phyloP scores from a whole-genome alignment of 2,888 invertebrate genomes.

The Erpobdella octoculata region DNA sequence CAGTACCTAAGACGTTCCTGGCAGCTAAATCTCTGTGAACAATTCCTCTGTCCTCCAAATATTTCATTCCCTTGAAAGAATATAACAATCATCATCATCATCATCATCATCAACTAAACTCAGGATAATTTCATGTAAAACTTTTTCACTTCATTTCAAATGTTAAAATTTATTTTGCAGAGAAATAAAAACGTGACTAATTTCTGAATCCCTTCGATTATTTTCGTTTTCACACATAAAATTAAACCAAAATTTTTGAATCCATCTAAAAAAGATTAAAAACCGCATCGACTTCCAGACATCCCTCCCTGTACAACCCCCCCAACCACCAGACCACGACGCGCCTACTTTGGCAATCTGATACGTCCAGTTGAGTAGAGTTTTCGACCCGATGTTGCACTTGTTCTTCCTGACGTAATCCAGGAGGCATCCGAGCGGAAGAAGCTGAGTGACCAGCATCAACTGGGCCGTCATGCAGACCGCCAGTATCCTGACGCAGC shows the following conservation, averaged over 20 bases:
- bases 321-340: too few species aligned
- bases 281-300: too few species aligned
- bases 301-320: too few species aligned
- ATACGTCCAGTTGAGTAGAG: slow-evolving; percentile 89
- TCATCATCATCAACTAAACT: too few species aligned
- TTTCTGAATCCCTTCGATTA: too few species aligned
- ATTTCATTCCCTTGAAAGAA: slow-evolving; percentile 73
- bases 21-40: slow-evolving; percentile 95
- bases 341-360: slow-evolving; percentile 75
- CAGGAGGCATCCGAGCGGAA: slow-evolving; percentile 89
- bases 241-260: too few species aligned
- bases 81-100: too few species aligned
- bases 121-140: background rate
- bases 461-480: slow-evolving; percentile 85
- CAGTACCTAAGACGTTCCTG: slow-evolving; percentile 71
- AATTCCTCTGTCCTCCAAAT: slow-evolving; percentile 83
- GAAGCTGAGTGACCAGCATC: slow-evolving; percentile 93
- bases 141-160: background rate
- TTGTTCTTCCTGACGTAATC: slow-evolving; percentile 87
- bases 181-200: too few species aligned
- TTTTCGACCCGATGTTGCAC: slow-evolving; percentile 87
- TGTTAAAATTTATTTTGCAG: background rate
- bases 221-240: too few species aligned
- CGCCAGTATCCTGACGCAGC: slow-evolving; percentile 79
- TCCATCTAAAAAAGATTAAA: too few species aligned